Conservation (phyloP, 64 coral and sea anemone genomes). For the Hydrozoanthus tunicans region DNA sequence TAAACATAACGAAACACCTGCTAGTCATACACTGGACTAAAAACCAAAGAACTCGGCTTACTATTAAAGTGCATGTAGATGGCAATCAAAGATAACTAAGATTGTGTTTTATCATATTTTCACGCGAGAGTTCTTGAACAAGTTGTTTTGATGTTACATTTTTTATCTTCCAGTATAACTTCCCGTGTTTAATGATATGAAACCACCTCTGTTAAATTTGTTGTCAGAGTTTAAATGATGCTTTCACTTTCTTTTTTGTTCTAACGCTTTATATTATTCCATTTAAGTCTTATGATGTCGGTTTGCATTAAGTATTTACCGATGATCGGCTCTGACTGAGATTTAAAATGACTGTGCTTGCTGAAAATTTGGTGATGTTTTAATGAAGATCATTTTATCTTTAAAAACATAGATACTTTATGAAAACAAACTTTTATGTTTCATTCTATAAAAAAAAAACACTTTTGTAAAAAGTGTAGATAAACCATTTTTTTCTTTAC, state of each 20-base stretch:
- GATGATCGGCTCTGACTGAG: too few species aligned
- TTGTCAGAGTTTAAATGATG: background rate
- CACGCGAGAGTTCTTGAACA: background rate
- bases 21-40: background rate
- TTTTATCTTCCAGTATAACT: background rate
- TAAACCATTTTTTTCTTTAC: background rate
- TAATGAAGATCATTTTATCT: too few species aligned
- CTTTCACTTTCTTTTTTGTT: background rate
- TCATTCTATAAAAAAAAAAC: background rate
- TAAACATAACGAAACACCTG: constrained; percentile 53
- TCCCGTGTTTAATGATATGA: background rate
- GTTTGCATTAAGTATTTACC: too few species aligned
- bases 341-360: too few species aligned
- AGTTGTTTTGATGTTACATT: background rate
- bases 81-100: too few species aligned
- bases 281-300: background rate
- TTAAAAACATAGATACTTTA: background rate
- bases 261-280: background rate
- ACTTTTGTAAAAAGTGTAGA: background rate
- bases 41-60: constrained; percentile 1
- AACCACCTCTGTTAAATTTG: background rate
- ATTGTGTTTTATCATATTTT: background rate
- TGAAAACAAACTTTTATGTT: too few species aligned
- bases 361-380: too few species aligned
- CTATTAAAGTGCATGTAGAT: background rate